Evolutionary conservation across 2,888 invertebrate species (phyloP).

Genomic region (Acleris laterana): DNA sequence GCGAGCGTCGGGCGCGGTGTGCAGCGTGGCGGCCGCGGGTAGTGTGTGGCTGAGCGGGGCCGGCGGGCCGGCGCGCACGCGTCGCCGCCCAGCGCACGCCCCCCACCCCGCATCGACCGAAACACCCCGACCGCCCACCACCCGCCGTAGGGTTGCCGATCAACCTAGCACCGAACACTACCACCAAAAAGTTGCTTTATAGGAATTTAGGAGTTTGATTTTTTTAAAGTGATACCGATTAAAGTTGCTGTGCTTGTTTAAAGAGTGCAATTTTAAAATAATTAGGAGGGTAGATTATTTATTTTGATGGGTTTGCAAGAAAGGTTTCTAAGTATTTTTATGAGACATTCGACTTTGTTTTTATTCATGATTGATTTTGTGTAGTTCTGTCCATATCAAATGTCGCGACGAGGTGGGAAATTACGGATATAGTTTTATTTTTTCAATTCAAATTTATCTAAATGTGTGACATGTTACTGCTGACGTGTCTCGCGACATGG

Average conservation of each 20-base stretch:
- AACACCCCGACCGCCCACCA: constrained; percentile 74
- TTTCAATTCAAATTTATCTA: not conserved
- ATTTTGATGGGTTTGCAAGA: no score
- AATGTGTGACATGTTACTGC: not conserved
- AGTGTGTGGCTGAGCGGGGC: constrained; percentile 47
- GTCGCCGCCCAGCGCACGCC: constrained; percentile 55
- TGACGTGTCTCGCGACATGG: not conserved
- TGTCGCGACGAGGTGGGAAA: no score
- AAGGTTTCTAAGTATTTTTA: no score
- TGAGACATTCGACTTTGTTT: no score
- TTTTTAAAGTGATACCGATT: not conserved
- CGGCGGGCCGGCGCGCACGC: constrained; percentile 44
- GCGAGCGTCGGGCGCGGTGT: constrained; percentile 71
- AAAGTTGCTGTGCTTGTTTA: no score
- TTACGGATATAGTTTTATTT: no score
- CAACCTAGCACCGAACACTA: constrained; percentile 12
- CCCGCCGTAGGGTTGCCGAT: constrained; percentile 45
- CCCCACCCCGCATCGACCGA: constrained; percentile 57
- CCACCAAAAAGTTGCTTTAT: constrained; percentile 8
- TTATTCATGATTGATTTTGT: no score
- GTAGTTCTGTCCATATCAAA: no score
- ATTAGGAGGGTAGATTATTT: no score
- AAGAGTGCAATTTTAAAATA: no score
- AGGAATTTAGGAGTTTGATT: constrained; percentile 4
- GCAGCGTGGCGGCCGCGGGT: constrained; percentile 54